phyloP scores from a whole-genome alignment of 1,140 invertebrate species.

The Apis mellifera region DNA sequence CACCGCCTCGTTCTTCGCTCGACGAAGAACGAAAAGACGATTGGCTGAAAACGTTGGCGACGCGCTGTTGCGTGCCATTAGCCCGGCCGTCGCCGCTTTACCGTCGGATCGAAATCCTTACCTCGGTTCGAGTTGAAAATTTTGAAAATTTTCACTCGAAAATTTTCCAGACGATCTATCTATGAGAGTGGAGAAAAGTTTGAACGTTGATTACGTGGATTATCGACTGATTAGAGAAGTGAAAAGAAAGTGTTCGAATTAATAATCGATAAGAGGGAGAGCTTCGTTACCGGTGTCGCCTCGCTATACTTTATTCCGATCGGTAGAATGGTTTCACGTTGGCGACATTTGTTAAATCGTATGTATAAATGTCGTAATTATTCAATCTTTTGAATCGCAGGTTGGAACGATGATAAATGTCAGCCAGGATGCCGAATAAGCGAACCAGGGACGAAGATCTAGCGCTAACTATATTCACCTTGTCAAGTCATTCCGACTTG shows the following conservation, averaged over 20 bases:
- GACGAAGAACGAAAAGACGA: conserved; percentile 56
- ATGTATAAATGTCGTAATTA: conserved; percentile 24
- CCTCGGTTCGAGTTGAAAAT: no score
- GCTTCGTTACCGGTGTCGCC: no score
- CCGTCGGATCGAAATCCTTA: conserved; percentile 39
- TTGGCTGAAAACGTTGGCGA: conserved; percentile 60
- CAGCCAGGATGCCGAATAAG: conserved; percentile 33
- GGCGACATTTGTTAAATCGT: conserved; percentile 22
- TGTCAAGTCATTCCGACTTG: conserved; percentile 57
- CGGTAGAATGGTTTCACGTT: not conserved
- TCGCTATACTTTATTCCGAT: not conserved
- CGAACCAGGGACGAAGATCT: conserved; percentile 50
- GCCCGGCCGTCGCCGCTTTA: conserved; percentile 62
- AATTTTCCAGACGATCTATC: no score
- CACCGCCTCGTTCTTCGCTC: conserved; percentile 36
- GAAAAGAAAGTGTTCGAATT: no score
- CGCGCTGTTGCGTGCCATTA: conserved; percentile 65
- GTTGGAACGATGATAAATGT: conserved; percentile 45
- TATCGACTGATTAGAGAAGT: no score
- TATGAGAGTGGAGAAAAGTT: no score
- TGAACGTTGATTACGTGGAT: no score
- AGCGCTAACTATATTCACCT: conserved; percentile 53
- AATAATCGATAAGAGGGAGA: no score
- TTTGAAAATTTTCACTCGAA: no score
- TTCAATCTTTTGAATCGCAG: conserved; percentile 26